A percentile compares a stretch with the other conserved stretches of the same genome.
Evolutionary conservation across 2,888 invertebrate genomes (phyloP).

Genomic region (Volucella zonaria): DNA sequence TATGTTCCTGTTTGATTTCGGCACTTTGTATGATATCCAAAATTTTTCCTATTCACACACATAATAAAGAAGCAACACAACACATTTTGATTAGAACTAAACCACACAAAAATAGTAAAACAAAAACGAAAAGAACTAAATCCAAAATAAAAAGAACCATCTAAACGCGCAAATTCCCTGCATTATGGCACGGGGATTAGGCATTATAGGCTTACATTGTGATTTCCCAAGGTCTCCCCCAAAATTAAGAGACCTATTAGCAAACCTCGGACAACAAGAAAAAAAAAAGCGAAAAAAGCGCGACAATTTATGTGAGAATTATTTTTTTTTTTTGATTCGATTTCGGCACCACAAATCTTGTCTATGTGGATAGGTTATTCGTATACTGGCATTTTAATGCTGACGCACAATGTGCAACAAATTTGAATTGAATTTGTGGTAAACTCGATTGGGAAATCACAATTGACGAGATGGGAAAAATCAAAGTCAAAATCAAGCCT

Average conservation of each 20-base stretch:
- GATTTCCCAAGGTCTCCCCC: constrained; percentile 27
- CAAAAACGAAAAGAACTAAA: constrained; percentile 8
- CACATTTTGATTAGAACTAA: not conserved
- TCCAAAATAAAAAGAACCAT: not conserved
- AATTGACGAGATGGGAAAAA: not conserved
- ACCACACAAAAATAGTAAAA: constrained; percentile 4
- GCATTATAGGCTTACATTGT: not conserved
- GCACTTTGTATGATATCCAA: constrained; percentile 80
- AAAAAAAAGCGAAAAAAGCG: constrained; percentile 56
- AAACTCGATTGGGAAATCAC: constrained; percentile 41
- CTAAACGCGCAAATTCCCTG: constrained; percentile 15
- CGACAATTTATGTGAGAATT: constrained; percentile 30
- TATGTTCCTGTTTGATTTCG: constrained; percentile 79
- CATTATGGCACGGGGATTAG: not conserved
- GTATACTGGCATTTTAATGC: constrained; percentile 32
- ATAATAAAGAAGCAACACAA: not conserved
- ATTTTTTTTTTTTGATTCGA: not conserved
- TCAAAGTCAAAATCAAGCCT: not conserved
- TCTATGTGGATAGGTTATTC: constrained; percentile 54
- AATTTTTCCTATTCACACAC: constrained; percentile 78
- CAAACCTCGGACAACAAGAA: not conserved
- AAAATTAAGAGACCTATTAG: too few species aligned
- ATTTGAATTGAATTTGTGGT: constrained; percentile 11
- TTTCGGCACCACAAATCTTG: constrained; percentile 37
- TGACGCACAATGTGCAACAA: constrained; percentile 57